Conservation (phyloP, 2,113 vertebrate species). For the Phoenicopterus ruber region DNA sequence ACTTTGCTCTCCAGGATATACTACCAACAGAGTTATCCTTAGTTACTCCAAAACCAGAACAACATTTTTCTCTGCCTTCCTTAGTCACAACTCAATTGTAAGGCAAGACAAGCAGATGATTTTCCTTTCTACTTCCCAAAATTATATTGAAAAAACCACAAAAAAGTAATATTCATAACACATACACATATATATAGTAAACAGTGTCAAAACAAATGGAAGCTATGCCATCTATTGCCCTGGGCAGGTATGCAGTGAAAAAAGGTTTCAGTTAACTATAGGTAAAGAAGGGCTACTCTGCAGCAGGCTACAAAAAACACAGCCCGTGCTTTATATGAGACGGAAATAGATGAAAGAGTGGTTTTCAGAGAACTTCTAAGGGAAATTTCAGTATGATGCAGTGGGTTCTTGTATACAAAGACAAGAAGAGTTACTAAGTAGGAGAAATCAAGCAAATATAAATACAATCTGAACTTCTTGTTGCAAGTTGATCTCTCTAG, state of each 20-base stretch:
- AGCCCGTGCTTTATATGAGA: not conserved
- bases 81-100: not conserved
- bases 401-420: not conserved
- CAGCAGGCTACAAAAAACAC: not conserved
- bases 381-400: not conserved
- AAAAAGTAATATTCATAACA: not conserved
- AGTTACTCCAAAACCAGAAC: not conserved
- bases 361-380: not conserved
- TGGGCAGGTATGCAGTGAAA: not conserved
- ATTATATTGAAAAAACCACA: not conserved
- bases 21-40: not conserved
- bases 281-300: not conserved
- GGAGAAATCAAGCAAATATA: not conserved
- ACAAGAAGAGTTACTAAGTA: not conserved
- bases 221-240: not conserved
- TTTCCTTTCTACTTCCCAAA: not conserved
- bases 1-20: not conserved
- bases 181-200: not conserved
- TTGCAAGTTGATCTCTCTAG: not conserved
- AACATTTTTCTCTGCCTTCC: not conserved
- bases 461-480: not conserved
- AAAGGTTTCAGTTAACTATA: not conserved
- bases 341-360: not conserved
- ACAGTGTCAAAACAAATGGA: not conserved
- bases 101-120: not conserved